Evolutionary conservation across 2,888 invertebrate species (phyloP).

Genomic region (Eulithis testata): DNA sequence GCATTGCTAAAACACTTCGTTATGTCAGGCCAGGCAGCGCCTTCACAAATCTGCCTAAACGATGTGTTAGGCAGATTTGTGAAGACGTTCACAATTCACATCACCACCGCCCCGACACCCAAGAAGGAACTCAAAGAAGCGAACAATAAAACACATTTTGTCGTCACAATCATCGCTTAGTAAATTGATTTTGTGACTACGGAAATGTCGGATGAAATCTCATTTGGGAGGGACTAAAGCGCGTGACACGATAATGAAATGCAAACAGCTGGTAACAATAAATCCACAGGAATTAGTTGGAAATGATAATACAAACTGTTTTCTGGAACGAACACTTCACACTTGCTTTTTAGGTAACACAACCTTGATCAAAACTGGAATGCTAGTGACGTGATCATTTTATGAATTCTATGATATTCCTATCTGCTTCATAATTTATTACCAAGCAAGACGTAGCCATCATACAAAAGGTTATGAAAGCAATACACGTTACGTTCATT

Average conservation of each 20-base stretch:
- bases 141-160: conserved; percentile 33
- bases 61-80: too few relatives aligned
- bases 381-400: too few relatives aligned
- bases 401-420: too few relatives aligned
- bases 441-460: too few relatives aligned
- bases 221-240: conserved; percentile 22
- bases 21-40: conserved; percentile 43
- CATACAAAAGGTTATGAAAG: too few relatives aligned
- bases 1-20: conserved; percentile 38
- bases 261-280: conserved; percentile 18
- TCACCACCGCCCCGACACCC: conserved; percentile 24
- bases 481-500: too few relatives aligned
- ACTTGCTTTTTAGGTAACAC: not conserved
- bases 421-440: too few relatives aligned
- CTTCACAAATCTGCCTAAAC: conserved; percentile 47
- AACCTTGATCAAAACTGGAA: not conserved
- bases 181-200: conserved; percentile 38
- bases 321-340: not conserved
- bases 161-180: conserved; percentile 19
- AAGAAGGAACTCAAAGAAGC: conserved; percentile 24
- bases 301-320: conserved; percentile 1
- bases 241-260: conserved; percentile 24
- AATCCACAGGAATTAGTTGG: conserved; percentile 11
- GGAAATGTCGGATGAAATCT: conserved; percentile 28
- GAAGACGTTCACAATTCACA: conserved; percentile 35